Percentiles rank a stretch among this genome's conserved stretches.
Conservation (phyloP, 2,113 vertebrate species). For the Echinops telfairi region DNA sequence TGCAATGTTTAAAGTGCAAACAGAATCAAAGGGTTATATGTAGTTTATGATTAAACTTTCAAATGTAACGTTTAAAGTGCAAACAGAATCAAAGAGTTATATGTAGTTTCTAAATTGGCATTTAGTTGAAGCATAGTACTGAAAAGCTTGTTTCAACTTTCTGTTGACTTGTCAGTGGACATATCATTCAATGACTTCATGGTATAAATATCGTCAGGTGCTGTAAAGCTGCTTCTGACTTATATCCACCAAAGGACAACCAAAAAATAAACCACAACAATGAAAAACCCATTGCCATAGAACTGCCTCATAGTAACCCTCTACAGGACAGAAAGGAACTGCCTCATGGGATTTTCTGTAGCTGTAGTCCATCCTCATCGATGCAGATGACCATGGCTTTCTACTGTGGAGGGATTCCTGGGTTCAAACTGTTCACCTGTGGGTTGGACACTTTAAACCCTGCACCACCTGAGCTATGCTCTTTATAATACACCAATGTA, state of each 20-base stretch:
- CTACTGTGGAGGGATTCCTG: no score
- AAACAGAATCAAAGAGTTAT: constrained; percentile 72
- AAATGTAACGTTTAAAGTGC: constrained; percentile 65
- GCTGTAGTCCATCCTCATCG: no score
- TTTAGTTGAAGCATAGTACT: constrained; percentile 73
- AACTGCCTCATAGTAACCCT: no score
- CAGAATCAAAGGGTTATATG: constrained; percentile 71
- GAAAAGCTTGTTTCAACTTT: constrained; percentile 76
- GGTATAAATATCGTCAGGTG: not conserved
- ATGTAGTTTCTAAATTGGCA: constrained; percentile 73
- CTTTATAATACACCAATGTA: not conserved
- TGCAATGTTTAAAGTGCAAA: constrained; percentile 66
- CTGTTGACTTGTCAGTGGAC: constrained; percentile 61
- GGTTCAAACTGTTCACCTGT: no score
- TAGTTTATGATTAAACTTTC: constrained; percentile 71
- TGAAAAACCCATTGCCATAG: no score
- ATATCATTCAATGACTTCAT: constrained; percentile 58
- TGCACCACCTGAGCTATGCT: no score
- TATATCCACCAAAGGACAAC: not conserved
- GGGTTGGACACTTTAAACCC: no score
- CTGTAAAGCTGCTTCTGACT: not conserved
- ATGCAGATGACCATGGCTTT: no score
- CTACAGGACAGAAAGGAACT: no score
- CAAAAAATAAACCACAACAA: no score
- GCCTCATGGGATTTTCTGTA: no score